Evolutionary conservation across 1,140 invertebrate genomes (phyloP).

Genomic region (Phthorimaea operculella): DNA sequence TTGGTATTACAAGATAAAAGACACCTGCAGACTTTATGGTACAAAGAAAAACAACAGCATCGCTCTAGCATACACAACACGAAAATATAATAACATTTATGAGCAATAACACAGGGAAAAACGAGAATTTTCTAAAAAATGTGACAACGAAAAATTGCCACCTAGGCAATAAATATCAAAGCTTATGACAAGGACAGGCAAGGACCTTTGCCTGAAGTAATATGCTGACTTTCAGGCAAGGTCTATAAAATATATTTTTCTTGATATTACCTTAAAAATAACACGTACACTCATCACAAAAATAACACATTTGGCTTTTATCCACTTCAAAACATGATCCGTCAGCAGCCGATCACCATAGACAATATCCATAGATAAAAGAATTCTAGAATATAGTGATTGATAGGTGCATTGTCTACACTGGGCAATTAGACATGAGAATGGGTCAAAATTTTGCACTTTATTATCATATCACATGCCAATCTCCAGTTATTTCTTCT

Average conservation of each 20-base stretch:
- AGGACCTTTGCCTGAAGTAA: too few species aligned
- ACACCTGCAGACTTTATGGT: neutral
- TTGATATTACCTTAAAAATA: slow-evolving; percentile 57
- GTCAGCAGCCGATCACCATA: slow-evolving; percentile 25
- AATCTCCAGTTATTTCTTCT: too few species aligned
- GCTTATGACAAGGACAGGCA: too few species aligned
- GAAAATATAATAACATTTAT: too few species aligned
- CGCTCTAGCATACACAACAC: too few species aligned
- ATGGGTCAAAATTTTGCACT: too few species aligned
- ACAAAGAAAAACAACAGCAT: too few species aligned
- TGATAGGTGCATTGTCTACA: neutral
- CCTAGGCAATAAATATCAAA: slow-evolving; percentile 34
- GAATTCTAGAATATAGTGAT: neutral
- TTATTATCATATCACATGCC: too few species aligned
- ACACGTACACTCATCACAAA: slow-evolving; percentile 64
- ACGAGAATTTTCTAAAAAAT: slow-evolving; percentile 28
- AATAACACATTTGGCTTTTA: slow-evolving; percentile 59
- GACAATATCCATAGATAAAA: neutral
- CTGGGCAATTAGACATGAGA: too few species aligned
- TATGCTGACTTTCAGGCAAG: neutral
- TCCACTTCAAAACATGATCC: slow-evolving; percentile 64
- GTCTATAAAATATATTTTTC: slow-evolving; percentile 10
- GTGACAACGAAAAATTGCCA: slow-evolving; percentile 56
- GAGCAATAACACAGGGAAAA: neutral
- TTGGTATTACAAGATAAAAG: neutral